phyloP scores from a whole-genome alignment of 2,113 vertebrate genomes.

The Nycticebus coucang region DNA sequence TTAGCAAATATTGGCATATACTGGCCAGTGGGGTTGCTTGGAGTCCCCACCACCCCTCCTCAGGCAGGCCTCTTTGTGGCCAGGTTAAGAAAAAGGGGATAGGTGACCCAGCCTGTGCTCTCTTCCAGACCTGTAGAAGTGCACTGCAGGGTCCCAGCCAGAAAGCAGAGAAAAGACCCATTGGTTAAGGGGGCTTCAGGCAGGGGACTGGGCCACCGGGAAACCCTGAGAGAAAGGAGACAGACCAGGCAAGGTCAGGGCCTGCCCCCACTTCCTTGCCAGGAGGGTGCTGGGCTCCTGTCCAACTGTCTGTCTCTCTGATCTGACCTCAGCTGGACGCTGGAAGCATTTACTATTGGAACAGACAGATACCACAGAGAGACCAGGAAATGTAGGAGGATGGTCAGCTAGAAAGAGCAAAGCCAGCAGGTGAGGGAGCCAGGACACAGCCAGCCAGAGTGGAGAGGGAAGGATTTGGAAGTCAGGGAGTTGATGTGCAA shows the following conservation, averaged over 20 bases:
- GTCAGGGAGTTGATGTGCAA: background rate
- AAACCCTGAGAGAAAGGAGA: background rate
- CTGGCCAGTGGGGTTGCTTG: background rate
- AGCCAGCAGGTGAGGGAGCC: background rate
- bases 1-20: background rate
- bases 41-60: background rate
- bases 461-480: background rate
- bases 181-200: background rate
- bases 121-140: background rate
- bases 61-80: background rate
- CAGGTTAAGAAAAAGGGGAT: background rate
- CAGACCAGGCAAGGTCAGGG: too few species aligned
- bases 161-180: background rate
- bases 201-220: background rate
- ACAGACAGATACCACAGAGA: background rate
- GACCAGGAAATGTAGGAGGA: background rate
- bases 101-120: background rate
- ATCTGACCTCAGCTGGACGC: background rate
- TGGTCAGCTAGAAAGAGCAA: background rate
- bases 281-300: background rate
- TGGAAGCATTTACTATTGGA: slow-evolving; percentile 1
- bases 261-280: background rate
- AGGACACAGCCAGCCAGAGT: background rate
- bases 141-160: too few species aligned
- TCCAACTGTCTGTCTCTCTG: background rate